Percentiles rank a stretch among this genome's conserved stretches.
Evolutionary conservation across 2,888 invertebrate genomes (phyloP).

Genomic region (Furcula furcula): DNA sequence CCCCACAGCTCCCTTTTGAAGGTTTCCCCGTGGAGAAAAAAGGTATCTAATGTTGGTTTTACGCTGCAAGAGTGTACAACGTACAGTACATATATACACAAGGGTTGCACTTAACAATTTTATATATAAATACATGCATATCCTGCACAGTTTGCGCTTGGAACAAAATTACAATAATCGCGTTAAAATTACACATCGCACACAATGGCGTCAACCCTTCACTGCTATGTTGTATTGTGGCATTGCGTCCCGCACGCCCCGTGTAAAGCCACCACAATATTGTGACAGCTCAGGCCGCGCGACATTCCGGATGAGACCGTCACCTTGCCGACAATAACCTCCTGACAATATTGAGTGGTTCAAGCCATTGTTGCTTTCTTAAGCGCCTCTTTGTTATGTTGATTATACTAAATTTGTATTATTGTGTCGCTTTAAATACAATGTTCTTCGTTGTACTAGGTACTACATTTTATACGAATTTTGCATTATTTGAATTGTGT

Average conservation of each 20-base stretch:
- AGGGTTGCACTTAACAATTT: not conserved
- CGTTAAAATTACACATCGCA: slow-evolving; percentile 4
- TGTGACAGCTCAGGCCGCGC: slow-evolving; percentile 46
- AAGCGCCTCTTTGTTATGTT: slow-evolving; percentile 28
- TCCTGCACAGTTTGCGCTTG: no score
- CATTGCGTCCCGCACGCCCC: slow-evolving; percentile 12
- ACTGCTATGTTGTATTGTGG: not conserved
- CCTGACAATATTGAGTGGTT: slow-evolving; percentile 18
- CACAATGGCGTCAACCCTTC: slow-evolving; percentile 10
- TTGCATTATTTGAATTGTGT: no score
- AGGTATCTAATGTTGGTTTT: no score
- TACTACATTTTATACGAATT: not conserved
- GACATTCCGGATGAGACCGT: slow-evolving; percentile 22
- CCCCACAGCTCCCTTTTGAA: no score
- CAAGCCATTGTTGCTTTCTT: slow-evolving; percentile 16
- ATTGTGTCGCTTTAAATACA: slow-evolving; percentile 9
- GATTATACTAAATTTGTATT: slow-evolving; percentile 19
- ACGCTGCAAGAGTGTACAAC: no score
- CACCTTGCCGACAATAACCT: slow-evolving; percentile 9
- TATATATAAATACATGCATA: not conserved
- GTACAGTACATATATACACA: no score
- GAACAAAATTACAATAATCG: slow-evolving; percentile 4
- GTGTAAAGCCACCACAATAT: slow-evolving; percentile 42
- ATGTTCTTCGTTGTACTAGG: not conserved
- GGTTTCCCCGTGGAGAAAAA: no score